Percentiles rank a stretch among this genome's conserved stretches.
These are phyloP conservation scores for Sylvicola cinctus DNA, from an alignment of 2,888 invertebrate species.

Conservation along the genomic window DNA sequence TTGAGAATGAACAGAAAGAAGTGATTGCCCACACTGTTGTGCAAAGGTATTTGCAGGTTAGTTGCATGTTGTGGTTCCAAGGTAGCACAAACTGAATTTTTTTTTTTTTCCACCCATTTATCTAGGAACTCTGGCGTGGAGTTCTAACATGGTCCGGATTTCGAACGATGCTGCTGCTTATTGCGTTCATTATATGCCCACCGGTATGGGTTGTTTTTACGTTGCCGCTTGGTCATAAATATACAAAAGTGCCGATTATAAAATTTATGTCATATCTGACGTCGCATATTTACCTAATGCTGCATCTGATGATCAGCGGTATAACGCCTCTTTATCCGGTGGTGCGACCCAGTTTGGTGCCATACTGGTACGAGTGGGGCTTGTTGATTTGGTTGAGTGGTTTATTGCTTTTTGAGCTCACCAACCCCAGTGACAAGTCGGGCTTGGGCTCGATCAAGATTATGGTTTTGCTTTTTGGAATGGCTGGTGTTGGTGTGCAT, in stretches of 20 bases:
- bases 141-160: constrained; percentile 91
- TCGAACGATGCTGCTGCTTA: constrained; percentile 82
- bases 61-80: constrained; percentile 21
- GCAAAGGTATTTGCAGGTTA: constrained; percentile 85
- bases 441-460: constrained; percentile 89
- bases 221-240: constrained; percentile 83
- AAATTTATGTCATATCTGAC: constrained; percentile 99
- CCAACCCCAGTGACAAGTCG: constrained; percentile 93
- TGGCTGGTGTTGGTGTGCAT: constrained; percentile 80
- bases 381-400: constrained; percentile 89
- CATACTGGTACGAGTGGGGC: constrained; percentile 93
- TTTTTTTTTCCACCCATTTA: constrained; percentile 3
- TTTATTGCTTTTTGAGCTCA: constrained; percentile 83
- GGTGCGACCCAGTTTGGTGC: constrained; percentile 55
- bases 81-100: constrained; percentile 2
- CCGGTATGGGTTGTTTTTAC: constrained; percentile 94
- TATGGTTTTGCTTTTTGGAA: constrained; percentile 67
- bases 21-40: constrained; percentile 94
- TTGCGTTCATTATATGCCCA: constrained; percentile 82
- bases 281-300: constrained; percentile 93
- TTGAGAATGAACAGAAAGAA: constrained; percentile 97
- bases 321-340: constrained; percentile 75
- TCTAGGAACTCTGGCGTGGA: constrained; percentile 92
- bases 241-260: constrained; percentile 96
- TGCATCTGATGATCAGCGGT: constrained; percentile 74